phyloP scores from a whole-genome alignment of 2,888 invertebrate genomes.

The Koerneria pararmatus region DNA sequence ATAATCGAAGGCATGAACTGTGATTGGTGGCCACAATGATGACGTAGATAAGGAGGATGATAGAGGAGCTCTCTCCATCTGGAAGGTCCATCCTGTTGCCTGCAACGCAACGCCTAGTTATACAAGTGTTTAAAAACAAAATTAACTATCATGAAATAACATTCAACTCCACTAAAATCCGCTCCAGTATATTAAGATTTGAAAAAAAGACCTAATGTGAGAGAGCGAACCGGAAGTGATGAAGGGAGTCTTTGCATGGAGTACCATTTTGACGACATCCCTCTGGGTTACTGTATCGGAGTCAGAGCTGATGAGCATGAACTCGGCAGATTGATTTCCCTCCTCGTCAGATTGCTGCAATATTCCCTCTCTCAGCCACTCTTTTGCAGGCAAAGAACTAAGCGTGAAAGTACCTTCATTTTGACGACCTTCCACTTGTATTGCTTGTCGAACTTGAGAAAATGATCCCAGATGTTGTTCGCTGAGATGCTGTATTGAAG shows the following conservation, averaged over 20 bases:
- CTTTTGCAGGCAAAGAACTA: not conserved
- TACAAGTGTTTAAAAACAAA: too few species aligned
- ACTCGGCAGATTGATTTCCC: slow-evolving; percentile 3
- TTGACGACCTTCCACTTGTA: slow-evolving; percentile 71
- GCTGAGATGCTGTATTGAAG: slow-evolving; percentile 68
- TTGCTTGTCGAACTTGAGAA: slow-evolving; percentile 68
- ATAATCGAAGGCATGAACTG: too few species aligned
- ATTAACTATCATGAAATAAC: too few species aligned
- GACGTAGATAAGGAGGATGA: slow-evolving; percentile 14
- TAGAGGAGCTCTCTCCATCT: not conserved
- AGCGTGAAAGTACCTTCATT: slow-evolving; percentile 64
- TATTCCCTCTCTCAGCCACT: not conserved
- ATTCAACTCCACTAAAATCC: too few species aligned
- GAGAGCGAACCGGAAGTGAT: too few species aligned
- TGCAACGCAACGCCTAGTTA: slow-evolving; percentile 6
- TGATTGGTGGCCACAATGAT: slow-evolving; percentile 24
- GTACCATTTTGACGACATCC: too few species aligned
- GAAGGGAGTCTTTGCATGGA: too few species aligned
- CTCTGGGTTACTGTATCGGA: slow-evolving; percentile 12
- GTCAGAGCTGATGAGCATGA: slow-evolving; percentile 16
- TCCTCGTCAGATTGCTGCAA: slow-evolving; percentile 22
- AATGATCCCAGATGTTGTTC: slow-evolving; percentile 71
- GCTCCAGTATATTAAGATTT: too few species aligned
- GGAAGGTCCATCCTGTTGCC: slow-evolving; percentile 15
- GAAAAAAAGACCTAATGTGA: too few species aligned